Conservation (phyloP, 2,113 vertebrate genomes). For the Macaca mulatta region DNA sequence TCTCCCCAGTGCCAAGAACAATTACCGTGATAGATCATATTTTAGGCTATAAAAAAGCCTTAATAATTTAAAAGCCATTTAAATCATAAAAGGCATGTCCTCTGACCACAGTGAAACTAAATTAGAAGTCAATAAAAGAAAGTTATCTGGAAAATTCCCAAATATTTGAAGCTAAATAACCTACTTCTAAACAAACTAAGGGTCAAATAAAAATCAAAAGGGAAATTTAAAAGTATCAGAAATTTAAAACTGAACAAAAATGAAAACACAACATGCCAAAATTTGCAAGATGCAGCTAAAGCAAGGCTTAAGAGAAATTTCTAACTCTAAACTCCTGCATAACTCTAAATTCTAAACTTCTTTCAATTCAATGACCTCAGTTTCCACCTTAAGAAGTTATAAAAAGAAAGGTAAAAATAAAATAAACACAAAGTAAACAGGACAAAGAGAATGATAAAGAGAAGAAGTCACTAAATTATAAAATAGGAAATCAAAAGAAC, state of each 20-base stretch:
- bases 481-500: not conserved
- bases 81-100: not conserved
- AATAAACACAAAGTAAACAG: not conserved
- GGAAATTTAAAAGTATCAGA: not conserved
- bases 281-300: not conserved
- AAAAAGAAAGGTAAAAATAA: not conserved
- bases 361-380: not conserved
- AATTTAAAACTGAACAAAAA: slow-evolving; percentile 1
- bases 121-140: no score
- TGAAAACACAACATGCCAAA: not conserved
- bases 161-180: not conserved
- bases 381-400: not conserved
- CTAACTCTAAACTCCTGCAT: not conserved
- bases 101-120: no score
- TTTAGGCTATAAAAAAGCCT: not conserved
- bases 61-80: not conserved
- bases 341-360: not conserved
- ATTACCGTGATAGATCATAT: slow-evolving; percentile 10
- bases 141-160: not conserved
- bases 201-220: not conserved
- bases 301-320: not conserved
- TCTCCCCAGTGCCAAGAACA: not conserved
- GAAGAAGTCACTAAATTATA: not conserved
- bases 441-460: not conserved
- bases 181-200: not conserved